Evolutionary conservation across 2,797 vertebrate genomes (phyloP).

Genomic region (Chromobotia macracanthus): DNA sequence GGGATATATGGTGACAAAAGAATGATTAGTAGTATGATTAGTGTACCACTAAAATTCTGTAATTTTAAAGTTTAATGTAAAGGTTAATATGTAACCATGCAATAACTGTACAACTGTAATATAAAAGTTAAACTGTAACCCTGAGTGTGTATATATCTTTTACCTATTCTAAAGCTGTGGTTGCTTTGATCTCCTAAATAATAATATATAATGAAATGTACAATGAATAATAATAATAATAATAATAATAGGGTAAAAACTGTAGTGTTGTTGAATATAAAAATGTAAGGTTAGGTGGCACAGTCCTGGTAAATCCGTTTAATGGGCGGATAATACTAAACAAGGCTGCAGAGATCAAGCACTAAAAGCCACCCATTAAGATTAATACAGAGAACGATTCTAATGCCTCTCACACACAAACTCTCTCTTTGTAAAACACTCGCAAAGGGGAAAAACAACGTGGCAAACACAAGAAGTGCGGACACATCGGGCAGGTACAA

Average conservation of each 20-base stretch:
- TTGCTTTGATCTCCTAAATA: neutral
- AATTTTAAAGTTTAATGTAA: neutral
- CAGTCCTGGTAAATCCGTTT: constrained; percentile 46
- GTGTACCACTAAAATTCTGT: neutral
- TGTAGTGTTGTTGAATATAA: neutral
- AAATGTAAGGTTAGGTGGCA: constrained; percentile 44
- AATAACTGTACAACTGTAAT: constrained; percentile 22
- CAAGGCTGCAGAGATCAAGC: constrained; percentile 66
- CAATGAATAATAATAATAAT: too few relatives aligned
- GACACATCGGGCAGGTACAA: constrained; percentile 18
- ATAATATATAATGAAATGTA: too few relatives aligned
- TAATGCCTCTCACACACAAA: neutral
- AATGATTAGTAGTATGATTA: neutral
- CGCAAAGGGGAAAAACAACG: neutral
- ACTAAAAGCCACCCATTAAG: constrained; percentile 79
- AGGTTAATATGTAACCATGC: constrained; percentile 35
- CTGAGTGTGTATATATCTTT: neutral
- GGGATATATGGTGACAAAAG: too few relatives aligned
- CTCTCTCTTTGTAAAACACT: constrained; percentile 3
- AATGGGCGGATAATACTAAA: constrained; percentile 45
- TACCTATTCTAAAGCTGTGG: neutral
- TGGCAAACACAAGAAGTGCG: neutral
- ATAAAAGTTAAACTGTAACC: constrained; percentile 35
- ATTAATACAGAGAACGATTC: constrained; percentile 76
- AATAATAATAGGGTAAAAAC: neutral